phyloP scores from a whole-genome alignment of 2,888 invertebrate species.

The Poecilobothrus nobilitatus region DNA sequence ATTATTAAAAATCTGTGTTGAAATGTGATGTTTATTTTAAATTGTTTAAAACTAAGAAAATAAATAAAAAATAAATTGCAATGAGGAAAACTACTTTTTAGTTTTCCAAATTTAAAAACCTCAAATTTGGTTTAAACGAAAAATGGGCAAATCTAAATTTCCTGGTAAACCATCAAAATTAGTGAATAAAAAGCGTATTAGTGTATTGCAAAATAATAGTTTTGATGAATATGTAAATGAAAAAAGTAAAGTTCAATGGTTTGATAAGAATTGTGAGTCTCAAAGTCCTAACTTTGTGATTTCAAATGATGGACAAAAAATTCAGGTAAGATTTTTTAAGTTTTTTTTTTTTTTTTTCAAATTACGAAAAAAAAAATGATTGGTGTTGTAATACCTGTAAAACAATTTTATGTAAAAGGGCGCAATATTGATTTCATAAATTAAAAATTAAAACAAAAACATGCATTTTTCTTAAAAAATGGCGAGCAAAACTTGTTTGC shows the following conservation, averaged over 20 bases:
- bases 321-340: not conserved
- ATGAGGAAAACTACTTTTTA: not conserved
- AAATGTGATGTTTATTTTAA: not conserved
- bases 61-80: not conserved
- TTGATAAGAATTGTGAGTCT: not conserved
- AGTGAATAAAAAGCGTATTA: slow-evolving; percentile 76
- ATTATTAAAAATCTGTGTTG: not conserved
- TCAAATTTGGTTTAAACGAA: slow-evolving; percentile 16
- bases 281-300: not conserved
- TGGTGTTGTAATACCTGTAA: not conserved
- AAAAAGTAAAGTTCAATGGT: not conserved
- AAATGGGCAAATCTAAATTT: slow-evolving; percentile 51
- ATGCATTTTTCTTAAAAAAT: slow-evolving; percentile 1
- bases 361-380: no score
- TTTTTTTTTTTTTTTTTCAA: not conserved
- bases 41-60: not conserved
- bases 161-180: slow-evolving; percentile 82
- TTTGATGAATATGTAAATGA: not conserved
- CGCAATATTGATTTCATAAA: not conserved
- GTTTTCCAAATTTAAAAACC: not conserved
- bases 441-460: not conserved
- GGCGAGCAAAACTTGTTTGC: slow-evolving; percentile 6
- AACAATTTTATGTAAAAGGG: not conserved
- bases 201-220: slow-evolving; percentile 50
- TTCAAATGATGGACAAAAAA: slow-evolving; percentile 1